Base-by-base conservation (phyloP, 2,797 vertebrate species). In the Amazona ochrocephala region DNA sequence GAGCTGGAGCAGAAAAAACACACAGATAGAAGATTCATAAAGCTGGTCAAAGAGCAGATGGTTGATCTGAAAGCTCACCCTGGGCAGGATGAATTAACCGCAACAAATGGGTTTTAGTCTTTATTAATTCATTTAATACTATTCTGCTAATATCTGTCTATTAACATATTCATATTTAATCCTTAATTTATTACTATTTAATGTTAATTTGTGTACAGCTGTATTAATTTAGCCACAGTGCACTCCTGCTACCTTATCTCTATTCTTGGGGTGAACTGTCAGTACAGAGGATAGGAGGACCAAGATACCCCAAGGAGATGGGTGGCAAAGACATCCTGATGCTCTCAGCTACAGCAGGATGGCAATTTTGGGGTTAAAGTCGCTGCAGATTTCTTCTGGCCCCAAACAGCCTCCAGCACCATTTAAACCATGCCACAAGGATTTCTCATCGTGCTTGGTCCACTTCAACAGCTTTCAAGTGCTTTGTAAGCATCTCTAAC, bases 1-100 rank as follows among this genome's bases (percentile, higher is more conserved):
- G 45, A 99, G 97, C 99, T 99, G 95, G 32, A 96, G 93, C 82
- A 54, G 10, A 42, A 16, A 73, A 84, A 79, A 89, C 72, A 79
- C 62, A 47, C 1, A 56, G 10, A 68, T 11, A 47, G 1, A 34
- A 44, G 64, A 6, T 5, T 34, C 34, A 13, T 2, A 75, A 76
- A 50, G 51, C 6, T 78, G 89, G 53, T 1, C 4, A 20, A 34
- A 62, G 10, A 70, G 47, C 8, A 26, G 32, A 61, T 4, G 53
- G 20, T 50, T 83, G 11, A 58, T 37, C 45, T 32, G 30, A 30
- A 41, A 50, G 47, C 16, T 64, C 88, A 44, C 11, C 24, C n/a
- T 37, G 60, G 60, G 17, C 56, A 79, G 66, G 60, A 44, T 62
- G 58, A 18, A 5, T 6, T 18, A 14, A 23, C 60, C 23, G 9